Evolutionary conservation across 1,140 invertebrate genomes (phyloP), one percentile per base, ranked within the genome.

Genomic region (Anthonomus grandis): DNA sequence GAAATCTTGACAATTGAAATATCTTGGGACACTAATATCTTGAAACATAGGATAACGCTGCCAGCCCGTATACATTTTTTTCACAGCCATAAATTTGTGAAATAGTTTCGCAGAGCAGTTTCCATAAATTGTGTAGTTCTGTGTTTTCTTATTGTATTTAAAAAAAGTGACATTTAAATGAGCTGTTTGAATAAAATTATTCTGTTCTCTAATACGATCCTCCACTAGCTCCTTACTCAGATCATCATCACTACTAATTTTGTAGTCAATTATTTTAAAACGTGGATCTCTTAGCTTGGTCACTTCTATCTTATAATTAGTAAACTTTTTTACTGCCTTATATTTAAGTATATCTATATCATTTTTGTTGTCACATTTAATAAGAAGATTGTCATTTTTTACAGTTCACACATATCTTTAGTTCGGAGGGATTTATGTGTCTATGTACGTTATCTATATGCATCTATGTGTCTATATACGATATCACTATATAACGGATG

Each of bases 1-100:
- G 27, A 38, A 51, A 41, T 37, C 12, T 21, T 42, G 38, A 57
- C 55, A 57, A 8, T 57, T 57, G 15, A 50, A 57, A 57, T 47
- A 57, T 15, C 47, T 31, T 23, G 24, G n/a, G 12, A 57, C 21
- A 39, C 36, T 41, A 17, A 50, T 17, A 18, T 50, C 48, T 18
- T 50, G 31, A 38, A 22, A 22, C 2, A 23, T 15, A 13, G 37
- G 18, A 24, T 18, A 37, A 4, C 48, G 2, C 34, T 50, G 4
- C 48, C 27, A 50, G 8, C 31, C 27, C 18, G 38, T 36, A 17
- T 37, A 50, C 2, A 50, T 23, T 18, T 37, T 50, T 50, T 38
- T 18, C 8, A n/a, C 19, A 37, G 24, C 15, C 8, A 50, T 36
- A 8, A 50, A 22, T 18, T 37, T 38, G 15, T 39, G 31, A 50